Base-by-base conservation (phyloP, 2,888 invertebrate species). In the Lasius platythorax region DNA sequence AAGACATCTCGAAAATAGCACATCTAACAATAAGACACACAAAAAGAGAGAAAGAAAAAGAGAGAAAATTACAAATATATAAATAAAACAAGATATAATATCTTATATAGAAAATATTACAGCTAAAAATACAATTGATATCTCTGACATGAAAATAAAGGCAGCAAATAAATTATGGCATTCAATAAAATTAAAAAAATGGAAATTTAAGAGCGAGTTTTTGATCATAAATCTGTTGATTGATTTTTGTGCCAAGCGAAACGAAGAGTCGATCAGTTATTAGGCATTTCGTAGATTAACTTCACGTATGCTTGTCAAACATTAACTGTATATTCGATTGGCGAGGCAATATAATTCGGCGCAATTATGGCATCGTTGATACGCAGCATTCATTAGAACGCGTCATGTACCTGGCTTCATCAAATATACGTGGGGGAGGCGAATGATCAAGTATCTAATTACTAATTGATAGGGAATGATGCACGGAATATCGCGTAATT, bases 371-470 rank as follows among this genome's bases (percentile, higher is more conserved):
- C 72, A 43, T 72, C 66, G 40, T 73, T 82, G 78, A 89, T 85
- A 86, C 79, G 46, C 72, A 82, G 83, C 74, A 86, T 82, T 76
- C 86, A 74, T 89, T 89, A 85, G 84, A 87, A 89, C 83, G 84
- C 75, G 79, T 82, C 81, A 61, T 72, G 83, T 87, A 83, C 74
- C 75, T 82, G 82, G 84, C 85, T 87, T 87, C 84, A 87, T 89
- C 88, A 87, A 89, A 85, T 88, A 89, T 89, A 88, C 83, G 79
- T 87, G 68, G 37, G 83, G 56, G 40, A 58, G 12, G 79, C 76
- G 79, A 89, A 85, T 89, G 87, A 87, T 85, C 88, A 84, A 85
- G 87, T 81, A 82, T 87, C 85, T 85, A 86, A 88, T 89, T 86
- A 86, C 82, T 85, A 88, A 89, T 89, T 89, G 82, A 72, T 72